Base-by-base conservation (phyloP, 2,888 invertebrate species). In the Plebejus anna region DNA sequence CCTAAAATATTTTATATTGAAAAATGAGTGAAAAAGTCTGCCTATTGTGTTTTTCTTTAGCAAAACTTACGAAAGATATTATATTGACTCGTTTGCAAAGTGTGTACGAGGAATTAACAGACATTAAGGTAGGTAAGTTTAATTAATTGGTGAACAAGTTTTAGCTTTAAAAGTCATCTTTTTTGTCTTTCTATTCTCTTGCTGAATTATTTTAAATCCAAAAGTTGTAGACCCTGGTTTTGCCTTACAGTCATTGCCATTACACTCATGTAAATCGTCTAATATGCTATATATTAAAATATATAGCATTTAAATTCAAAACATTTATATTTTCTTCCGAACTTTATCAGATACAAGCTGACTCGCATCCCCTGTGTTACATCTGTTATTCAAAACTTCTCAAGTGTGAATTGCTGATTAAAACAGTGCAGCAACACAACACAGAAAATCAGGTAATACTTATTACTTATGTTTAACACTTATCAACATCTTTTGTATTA, bases 91-190 rank as follows among this genome's bases (percentile, higher is more conserved):
- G 22, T 22, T 61, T 61, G 28, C 61, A 61, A 61, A 22, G 61
- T 61, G 61, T 61, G 22, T 61, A 61, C n/a, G 61, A 61, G 61
- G 22, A 22, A 61, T 28, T 61, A 61, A 61, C 61, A 61, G 22
- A 61, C 3, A 61, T 9, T 28, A 9, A 61, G 11, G 61, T 61
- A 61, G 28, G 55, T 55, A 22, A 22, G 22, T 22, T 22, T 22
- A 22, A 22, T 55, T 4, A 55, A 55, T 51, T 51, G 51, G 51
- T 51, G 13, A 51, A 47, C 47, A 47, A 47, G 47, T 47, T 47
- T 47, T 47, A 47, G 47, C 47, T 11, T 9, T 42, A 42, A 42
- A 7, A 47, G 9, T 47, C 47, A 9, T 47, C 9, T 47, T 9
- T 47, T 47, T 47, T 47, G 11, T 9, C 47, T 42, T 38, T 5